phyloP scores from a whole-genome alignment of 2,113 vertebrate genomes.

The Rhynchomys soricoides region DNA sequence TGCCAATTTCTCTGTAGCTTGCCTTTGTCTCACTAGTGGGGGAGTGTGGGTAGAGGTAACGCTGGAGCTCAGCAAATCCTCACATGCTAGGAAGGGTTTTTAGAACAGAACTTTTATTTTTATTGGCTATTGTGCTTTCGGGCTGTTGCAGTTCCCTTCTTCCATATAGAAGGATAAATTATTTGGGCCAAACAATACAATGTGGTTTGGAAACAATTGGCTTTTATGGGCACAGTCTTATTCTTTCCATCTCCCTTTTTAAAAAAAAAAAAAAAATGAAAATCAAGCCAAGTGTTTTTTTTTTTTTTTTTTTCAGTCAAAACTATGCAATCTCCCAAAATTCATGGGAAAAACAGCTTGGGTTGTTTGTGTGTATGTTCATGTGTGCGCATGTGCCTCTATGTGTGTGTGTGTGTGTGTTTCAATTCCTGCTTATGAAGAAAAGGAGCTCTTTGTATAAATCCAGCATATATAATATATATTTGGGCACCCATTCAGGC shows the following conservation, averaged over 20 bases:
- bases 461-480: slow-evolving; percentile 45
- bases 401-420: background rate
- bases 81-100: slow-evolving; percentile 4
- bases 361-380: slow-evolving; percentile 15
- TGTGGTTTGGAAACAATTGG: slow-evolving; percentile 74
- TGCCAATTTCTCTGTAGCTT: background rate
- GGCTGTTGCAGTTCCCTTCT: slow-evolving; percentile 58
- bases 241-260: slow-evolving; percentile 73
- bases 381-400: too few relatives aligned
- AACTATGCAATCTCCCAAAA: slow-evolving; percentile 65
- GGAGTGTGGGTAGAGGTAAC: background rate
- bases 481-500: slow-evolving; percentile 37
- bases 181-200: slow-evolving; percentile 73
- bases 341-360: slow-evolving; percentile 77
- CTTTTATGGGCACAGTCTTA: slow-evolving; percentile 73
- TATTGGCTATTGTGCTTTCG: slow-evolving; percentile 65
- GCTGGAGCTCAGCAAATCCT: background rate
- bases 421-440: slow-evolving; percentile 40
- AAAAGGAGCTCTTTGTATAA: slow-evolving; percentile 57
- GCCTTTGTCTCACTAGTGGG: background rate
- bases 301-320: slow-evolving; percentile 35
- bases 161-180: slow-evolving; percentile 66
- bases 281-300: slow-evolving; percentile 67
- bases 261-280: too few relatives aligned
- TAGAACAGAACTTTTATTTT: slow-evolving; percentile 63